Evolutionary conservation across 1,140 invertebrate genomes (phyloP), one percentile per base, ranked within the genome.

Genomic region (Lethrus apterus): DNA sequence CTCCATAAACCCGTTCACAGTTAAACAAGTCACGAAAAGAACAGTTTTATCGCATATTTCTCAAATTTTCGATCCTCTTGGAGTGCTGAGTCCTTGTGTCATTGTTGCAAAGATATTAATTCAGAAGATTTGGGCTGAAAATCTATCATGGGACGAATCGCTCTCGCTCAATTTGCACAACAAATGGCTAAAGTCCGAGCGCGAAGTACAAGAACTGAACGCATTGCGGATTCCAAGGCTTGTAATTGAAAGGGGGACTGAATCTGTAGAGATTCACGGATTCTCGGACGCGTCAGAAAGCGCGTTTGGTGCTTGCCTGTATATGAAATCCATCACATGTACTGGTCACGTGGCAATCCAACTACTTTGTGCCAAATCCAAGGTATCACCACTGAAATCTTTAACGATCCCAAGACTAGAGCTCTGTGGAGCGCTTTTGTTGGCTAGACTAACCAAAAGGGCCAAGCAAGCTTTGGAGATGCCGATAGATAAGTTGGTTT

Each of bases 51-150:
- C 31, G 4, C 5, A n/a, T 5, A 33, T 62, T 8, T 47, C 54
- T 9, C 49, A 62, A 51, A 31, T 66, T 9, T 72, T 66, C 46
- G 70, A 72, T 50, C 69, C 68, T n/a, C 51, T 68, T n/a, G 68
- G 68, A 17, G 49, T 67, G 19, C 20, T 69, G 8, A 48, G 51
- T 31, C 66, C 67, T 15, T 33, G 63, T 17, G 58, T 56, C 2
- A 60, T 69, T 15, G 40, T 47, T 9, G 55, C 57, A 26, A 71
- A 72, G 55, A 51, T 65, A 17, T 23, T 64, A 23, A 46, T 66
- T 3, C 62, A 65, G 54, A 51, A 54, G 44, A 36, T 64, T 7
- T 67, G 63, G 62, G 14, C 57, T 4, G 35, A 58, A 48, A 44
- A 23, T 15, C 1, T 64, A 2, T 19, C 18, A 9, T 67, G 65